Base-by-base conservation (phyloP, 2,888 invertebrate species). In the Brachyptera risi region DNA sequence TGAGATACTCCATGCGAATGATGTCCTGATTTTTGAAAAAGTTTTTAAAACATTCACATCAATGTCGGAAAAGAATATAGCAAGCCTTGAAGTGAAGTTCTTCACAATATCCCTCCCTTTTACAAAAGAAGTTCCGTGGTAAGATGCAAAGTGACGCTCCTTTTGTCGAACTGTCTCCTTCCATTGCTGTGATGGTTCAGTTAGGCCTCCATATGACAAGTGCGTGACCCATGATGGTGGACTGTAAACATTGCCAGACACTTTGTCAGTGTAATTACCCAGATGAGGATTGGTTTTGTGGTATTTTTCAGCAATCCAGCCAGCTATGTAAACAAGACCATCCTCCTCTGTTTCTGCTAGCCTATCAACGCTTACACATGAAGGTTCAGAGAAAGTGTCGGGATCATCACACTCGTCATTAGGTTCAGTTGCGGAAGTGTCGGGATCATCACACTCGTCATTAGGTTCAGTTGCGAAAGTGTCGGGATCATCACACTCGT, bases 161-260 rank as follows among this genome's bases (percentile, higher is more conserved):
- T 65, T 65, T 58, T 50, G 54, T 35, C 19, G n/a, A 11, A 61
- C 60, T 38, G 23, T 37, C 17, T 57, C 13, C 35, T 42, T 38
- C 63, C 64, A 67, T 21, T 59, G 35, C 17, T 58, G 58, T 13
- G 64, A 63, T 26, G 67, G 67, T 42, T 65, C 42, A 9, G 44
- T 64, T 26, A 67, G 50, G 5, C 67, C 66, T 13, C 67, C 67
- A 59, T 62, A 66, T 19, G 65, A 64, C 7, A 65, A 27, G 38
- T 59, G 59, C 37, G 58, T 54, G 26, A 66, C 27, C 67, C 67
- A 67, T 9, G 60, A 59, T 17, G 66, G 66, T 21, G 63, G 24
- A 21, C 1, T 49, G 50, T 67, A 66, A n/a, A n/a, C n/a, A 23
- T 60, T 57, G 56, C 31, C 7, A 31, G 31, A 31, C 5, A 11